Evolutionary conservation across 2,113 vertebrate species (phyloP).

Genomic region (Macquaria australasica): DNA sequence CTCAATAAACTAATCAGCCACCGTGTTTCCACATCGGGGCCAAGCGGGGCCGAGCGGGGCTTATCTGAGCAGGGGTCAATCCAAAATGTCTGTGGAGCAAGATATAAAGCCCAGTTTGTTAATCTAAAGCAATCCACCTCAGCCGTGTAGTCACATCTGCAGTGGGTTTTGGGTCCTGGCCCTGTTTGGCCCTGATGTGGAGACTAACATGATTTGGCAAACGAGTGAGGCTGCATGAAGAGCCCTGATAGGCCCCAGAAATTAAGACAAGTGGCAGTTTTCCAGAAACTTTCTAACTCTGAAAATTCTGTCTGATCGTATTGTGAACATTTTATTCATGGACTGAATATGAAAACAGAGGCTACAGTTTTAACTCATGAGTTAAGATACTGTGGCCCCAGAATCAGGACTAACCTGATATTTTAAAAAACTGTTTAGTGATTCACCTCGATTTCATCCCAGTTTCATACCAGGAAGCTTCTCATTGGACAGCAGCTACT

Average conservation of each 20-base stretch:
- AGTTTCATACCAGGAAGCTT: neutral
- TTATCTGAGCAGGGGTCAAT: conserved; percentile 28
- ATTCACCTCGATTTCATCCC: neutral
- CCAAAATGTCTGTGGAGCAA: conserved; percentile 27
- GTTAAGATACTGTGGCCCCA: neutral
- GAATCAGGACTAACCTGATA: neutral
- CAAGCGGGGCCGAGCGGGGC: neutral
- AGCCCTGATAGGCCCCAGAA: neutral
- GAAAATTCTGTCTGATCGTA: neutral
- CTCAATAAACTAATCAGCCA: conserved; percentile 55
- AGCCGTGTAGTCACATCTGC: neutral
- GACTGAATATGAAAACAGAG: neutral
- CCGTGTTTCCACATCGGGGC: conserved; percentile 40
- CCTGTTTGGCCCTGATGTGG: neutral
- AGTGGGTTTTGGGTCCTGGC: neutral
- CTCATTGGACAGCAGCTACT: neutral
- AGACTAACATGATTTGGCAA: conserved; percentile 14
- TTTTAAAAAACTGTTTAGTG: neutral
- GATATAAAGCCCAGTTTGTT: conserved; percentile 30
- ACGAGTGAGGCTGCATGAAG: neutral
- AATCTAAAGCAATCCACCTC: conserved; percentile 30
- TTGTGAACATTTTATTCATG: neutral
- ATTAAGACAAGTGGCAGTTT: neutral
- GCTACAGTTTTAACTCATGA: neutral
- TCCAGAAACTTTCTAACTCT: neutral